Conservation (phyloP, 2,797 vertebrate species). For the Manis pentadactyla region DNA sequence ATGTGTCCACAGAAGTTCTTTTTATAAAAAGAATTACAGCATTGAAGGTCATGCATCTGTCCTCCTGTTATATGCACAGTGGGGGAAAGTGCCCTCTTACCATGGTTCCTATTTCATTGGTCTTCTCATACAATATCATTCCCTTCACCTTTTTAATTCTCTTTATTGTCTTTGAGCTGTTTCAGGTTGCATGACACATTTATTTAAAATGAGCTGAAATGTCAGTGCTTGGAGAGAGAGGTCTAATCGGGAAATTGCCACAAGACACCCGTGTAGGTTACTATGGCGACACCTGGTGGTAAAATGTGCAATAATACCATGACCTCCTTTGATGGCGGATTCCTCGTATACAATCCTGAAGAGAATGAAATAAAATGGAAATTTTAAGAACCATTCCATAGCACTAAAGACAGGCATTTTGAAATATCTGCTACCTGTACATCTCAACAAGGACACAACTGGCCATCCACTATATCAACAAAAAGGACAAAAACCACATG, state of each 20-base stretch:
- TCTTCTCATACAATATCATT: neutral
- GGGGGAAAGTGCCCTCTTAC: neutral
- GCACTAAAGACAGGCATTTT: neutral
- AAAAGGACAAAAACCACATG: no score
- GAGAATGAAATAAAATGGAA: constrained; percentile 4
- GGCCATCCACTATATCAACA: no score
- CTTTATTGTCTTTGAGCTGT: neutral
- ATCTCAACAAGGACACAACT: neutral
- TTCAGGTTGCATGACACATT: neutral
- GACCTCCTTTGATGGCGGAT: neutral
- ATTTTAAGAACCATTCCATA: neutral
- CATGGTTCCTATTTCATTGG: neutral
- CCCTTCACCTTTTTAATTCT: neutral
- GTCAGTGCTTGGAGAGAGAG: neutral
- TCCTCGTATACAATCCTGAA: neutral
- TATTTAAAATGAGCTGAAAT: neutral
- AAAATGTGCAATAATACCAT: neutral
- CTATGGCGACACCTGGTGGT: constrained; percentile 72
- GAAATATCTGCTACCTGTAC: neutral
- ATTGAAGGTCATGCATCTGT: neutral
- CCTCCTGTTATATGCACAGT: neutral
- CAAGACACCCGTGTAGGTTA: neutral
- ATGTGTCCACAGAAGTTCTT: neutral
- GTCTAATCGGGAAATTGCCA: neutral
- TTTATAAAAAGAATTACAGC: neutral